phyloP scores from a whole-genome alignment of 2,888 invertebrate genomes.

The Corythucha ciliata region DNA sequence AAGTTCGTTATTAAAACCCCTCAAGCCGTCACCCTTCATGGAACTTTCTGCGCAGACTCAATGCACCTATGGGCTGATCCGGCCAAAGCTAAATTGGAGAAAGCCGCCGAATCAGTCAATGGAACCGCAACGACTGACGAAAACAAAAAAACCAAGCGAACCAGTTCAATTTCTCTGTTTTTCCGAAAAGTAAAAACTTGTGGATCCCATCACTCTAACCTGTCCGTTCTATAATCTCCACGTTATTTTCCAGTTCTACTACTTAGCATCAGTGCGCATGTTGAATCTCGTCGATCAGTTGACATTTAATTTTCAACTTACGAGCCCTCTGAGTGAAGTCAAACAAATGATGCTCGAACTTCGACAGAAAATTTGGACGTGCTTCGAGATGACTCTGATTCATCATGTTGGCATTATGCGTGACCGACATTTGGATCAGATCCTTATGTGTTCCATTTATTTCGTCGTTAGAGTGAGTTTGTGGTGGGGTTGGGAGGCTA shows the following conservation, averaged over 20 bases:
- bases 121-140: slow-evolving; percentile 36
- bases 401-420: slow-evolving; percentile 75
- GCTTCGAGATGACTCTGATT: slow-evolving; percentile 77
- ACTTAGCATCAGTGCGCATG: slow-evolving; percentile 83
- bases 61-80: no score
- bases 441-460: slow-evolving; percentile 96
- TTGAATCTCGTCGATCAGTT: slow-evolving; percentile 79
- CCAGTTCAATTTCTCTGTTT: slow-evolving; percentile 64
- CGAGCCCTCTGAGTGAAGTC: slow-evolving; percentile 57
- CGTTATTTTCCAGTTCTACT: no score
- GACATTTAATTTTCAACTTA: no score
- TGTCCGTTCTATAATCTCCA: no score
- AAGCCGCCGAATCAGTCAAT: no score
- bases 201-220: no score
- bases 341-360: slow-evolving; percentile 76
- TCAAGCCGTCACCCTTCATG: no score
- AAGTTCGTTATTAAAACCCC: no score
- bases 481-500: no score
- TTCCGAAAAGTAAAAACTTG: no score
- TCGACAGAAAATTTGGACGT: slow-evolving; percentile 89
- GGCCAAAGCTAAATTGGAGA: no score
- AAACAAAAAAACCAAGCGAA: slow-evolving; percentile 47
- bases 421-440: slow-evolving; percentile 93
- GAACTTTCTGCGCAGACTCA: no score
- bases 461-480: slow-evolving; percentile 70